Percentiles rank a stretch among this genome's conserved stretches.
These are phyloP conservation scores for Gallinago media DNA, from an alignment of 2,113 vertebrate genomes.

Conservation along the genomic window DNA sequence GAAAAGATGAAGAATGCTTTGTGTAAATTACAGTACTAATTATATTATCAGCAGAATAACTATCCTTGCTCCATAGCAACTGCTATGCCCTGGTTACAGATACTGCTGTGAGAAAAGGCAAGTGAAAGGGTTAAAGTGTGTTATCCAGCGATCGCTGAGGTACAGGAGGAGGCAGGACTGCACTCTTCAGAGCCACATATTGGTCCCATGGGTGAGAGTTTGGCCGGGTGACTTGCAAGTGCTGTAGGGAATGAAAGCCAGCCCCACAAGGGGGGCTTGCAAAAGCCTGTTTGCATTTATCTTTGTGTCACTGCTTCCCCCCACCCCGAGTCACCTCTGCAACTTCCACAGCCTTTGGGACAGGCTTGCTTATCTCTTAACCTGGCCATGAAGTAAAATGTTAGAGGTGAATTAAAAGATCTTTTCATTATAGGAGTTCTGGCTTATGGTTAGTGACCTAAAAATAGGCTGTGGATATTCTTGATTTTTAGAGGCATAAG, in stretches of 20 bases:
- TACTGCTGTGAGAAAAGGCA: neutral
- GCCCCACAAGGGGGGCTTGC: neutral
- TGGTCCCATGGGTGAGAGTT: neutral
- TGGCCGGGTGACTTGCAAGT: neutral
- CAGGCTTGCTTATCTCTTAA: neutral
- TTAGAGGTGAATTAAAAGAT: neutral
- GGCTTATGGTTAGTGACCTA: neutral
- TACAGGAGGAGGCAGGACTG: fast-evolving
- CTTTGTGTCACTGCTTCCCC: neutral
- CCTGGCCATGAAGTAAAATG: neutral
- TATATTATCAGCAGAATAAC: neutral
- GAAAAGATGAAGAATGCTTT: neutral
- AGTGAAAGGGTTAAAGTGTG: neutral
- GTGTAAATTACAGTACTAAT: neutral
- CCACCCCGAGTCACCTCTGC: fast-evolving
- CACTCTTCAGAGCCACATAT: fast-evolving
- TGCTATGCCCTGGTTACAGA: neutral
- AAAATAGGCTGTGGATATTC: slow-evolving; percentile 17
- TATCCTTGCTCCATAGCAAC: slow-evolving; percentile 23
- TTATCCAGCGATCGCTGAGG: neutral
- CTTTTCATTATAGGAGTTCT: neutral
- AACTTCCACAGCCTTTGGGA: neutral
- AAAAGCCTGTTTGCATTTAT: fast-evolving
- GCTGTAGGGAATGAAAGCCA: neutral
- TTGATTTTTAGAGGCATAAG: slow-evolving; percentile 3